Evolutionary conservation across 2,888 invertebrate genomes (phyloP), one percentile per base, ranked within the genome.

Genomic region (Toxonevra muliebris): DNA sequence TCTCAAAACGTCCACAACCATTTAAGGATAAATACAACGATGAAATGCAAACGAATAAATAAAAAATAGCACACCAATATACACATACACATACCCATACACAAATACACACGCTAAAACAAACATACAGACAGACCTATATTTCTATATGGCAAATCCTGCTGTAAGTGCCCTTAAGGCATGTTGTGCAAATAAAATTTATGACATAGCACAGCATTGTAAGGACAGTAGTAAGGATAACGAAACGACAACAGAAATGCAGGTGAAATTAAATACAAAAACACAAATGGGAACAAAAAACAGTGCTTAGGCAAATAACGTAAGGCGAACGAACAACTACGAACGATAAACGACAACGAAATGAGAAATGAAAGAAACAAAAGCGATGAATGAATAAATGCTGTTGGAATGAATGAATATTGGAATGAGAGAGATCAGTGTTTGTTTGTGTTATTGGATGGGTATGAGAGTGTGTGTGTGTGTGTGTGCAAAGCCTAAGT

Each of bases 1-100:
- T 57, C 57, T 57, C 40, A 57, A 57, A 57, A 30, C 30, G 57
- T 57, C 40, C 40, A 13, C 57, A 57, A 57, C 57, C 54, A 54
- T 54, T 54, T 19, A 54, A 17, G 17, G 12, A 17, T 54, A 54
- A 54, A 54, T 54, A 54, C 54, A 20, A 15, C 17, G 8, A 54
- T 19, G 54, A 20, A 20, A 54, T 54, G n/a, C 54, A n/a, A 30
- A 54, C 54, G 15, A 54, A 3, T 12, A 48, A 48, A 48, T 13
- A 48, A 48, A 5, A 48, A 48, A 48, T 10, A 48, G 15, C n/a
- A n/a, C 54, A 17, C 15, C 13, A 13, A 48, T n/a, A 48, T 15
- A 48, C 50, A 48, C 13, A 13, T 8, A 48, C 2, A 48, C 50
- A 48, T 15, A 7, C 50, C 2, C 50, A 48, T 2, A n/a, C 2